Evolutionary conservation across 1,140 invertebrate genomes (phyloP), one percentile per base, ranked within the genome.

Genomic region (Pissodes strobi): DNA sequence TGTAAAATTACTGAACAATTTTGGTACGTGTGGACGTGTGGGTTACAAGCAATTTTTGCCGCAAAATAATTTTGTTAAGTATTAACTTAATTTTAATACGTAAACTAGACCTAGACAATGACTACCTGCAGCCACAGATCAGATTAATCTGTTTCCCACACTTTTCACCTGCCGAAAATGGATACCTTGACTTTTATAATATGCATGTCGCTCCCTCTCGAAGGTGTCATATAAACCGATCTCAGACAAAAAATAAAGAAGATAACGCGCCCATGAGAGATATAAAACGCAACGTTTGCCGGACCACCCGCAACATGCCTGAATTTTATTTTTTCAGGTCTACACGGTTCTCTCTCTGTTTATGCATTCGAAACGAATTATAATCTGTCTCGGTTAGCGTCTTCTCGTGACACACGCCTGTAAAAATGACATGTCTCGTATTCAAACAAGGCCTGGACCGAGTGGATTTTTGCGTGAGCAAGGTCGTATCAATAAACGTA

Each of bases 311-410:
- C 37, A 23, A 23, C 19, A 4, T 18, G 27, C 49, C 49, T 52
- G 49, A 22, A 41, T 56, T 56, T 39, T 56, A 41, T 39, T 55
- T 55, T 55, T 55, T 55, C 37, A 43, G 38, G 9, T 57, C 53
- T 57, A 1, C 53, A 17, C 53, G 53, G 9, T 1, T 13, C 9
- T 0, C 19, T 46, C 23, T 57, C 53, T 57, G 53, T 57, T 57
- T 57, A 57, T 57, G 53, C 53, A 57, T 57, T 57, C 53, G 53
- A 57, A 57, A 57, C 53, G 53, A 57, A 57, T 57, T 57, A 57
- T 57, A 57, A 57, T 57, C 53, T 57, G 53, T 57, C 53, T 57
- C 38, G 53, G 21, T 39, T 45, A 57, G 53, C 53, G 53, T 57
- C 53, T 57, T 38, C 23, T 57, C 53, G 53, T 57, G 53, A 57